Base-by-base conservation (phyloP, 2,113 vertebrate genomes). In the Tylochromis polylepis region DNA sequence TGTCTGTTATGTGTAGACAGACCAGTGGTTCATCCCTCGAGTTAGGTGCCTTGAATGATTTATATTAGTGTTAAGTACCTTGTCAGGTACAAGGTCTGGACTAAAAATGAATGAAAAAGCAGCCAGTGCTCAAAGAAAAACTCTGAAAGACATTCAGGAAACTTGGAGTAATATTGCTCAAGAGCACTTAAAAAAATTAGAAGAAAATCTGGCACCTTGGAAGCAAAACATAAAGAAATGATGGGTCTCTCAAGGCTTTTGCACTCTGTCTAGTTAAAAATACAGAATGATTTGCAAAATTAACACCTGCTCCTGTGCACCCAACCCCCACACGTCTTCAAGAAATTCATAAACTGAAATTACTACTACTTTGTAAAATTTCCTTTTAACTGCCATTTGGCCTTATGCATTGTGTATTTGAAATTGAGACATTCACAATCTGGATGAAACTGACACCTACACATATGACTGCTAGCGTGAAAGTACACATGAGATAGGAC, bases 371-470 rank as follows among this genome's bases (percentile, higher is more conserved):
- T 53, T 77, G 53, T 11, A 22, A 56, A 22, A 56, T 22, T 51
- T 77, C 27, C 46, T 77, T 77, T 77, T 53, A 77, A 31, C 72
- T 77, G 16, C 11, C 2, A 77, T 51, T 77, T 77, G 70, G 9
- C 43, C 43, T 75, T 3, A 12, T 51, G 16, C 27, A 53, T 20
- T 77, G 27, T 34, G 16, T 10, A 77, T 51, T 59, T 72, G 58
- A 82, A 70, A 72, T 55, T 31, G 72, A 87, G 36, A 83, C 43
- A 46, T 72, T 79, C 5, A 62, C 43, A 83, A 67, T 83, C 62
- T 65, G 83, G 62, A 80, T 4, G 83, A 90, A 85, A 86, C 79
- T 83, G 60, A 83, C 83, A 22, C 89, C 81, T 57, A 85, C 86
- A 78, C 62, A 38, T 56, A 90, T 87, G 85, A 87, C 82, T 84